These are phyloP conservation scores for Eurytoma californica DNA, from an alignment of 2,888 invertebrate species.

Conservation along the genomic window DNA sequence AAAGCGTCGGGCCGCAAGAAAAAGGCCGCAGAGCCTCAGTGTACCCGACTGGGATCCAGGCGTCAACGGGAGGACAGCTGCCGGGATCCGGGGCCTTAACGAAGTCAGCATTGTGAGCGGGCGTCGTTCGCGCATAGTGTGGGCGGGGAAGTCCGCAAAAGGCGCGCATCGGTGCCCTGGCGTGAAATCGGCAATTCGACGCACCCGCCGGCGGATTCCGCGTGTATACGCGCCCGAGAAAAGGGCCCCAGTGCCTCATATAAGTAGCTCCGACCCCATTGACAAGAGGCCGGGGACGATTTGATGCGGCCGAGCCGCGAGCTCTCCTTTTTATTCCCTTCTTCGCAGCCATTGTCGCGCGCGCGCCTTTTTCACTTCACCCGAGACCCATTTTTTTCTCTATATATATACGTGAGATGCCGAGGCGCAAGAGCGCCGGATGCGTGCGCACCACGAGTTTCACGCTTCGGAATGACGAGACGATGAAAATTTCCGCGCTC, in stretches of 20 bases:
- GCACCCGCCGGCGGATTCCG: slow-evolving; percentile 64
- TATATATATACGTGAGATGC: not conserved
- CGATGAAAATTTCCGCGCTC: slow-evolving; percentile 43
- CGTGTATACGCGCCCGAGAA: not conserved
- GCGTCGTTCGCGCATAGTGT: slow-evolving; percentile 62
- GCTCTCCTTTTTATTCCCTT: slow-evolving; percentile 3
- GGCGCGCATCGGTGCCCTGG: slow-evolving; percentile 70
- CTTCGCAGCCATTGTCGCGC: slow-evolving; percentile 15
- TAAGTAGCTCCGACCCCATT: slow-evolving; percentile 57
- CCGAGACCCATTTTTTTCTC: no score
- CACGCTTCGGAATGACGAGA: slow-evolving; percentile 25
- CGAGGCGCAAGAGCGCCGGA: not conserved
- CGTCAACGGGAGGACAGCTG: slow-evolving; percentile 57
- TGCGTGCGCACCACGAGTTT: slow-evolving; percentile 24
- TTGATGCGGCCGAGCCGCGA: slow-evolving; percentile 65
- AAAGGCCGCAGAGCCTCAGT: not conserved
- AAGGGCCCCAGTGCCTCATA: slow-evolving; percentile 13
- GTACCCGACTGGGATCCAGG: not conserved
- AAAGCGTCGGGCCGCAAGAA: slow-evolving; percentile 12
- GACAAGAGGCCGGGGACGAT: slow-evolving; percentile 60
- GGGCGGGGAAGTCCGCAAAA: slow-evolving; percentile 73
- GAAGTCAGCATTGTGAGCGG: slow-evolving; percentile 71
- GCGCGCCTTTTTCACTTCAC: not conserved
- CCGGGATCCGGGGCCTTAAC: slow-evolving; percentile 66
- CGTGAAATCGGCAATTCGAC: slow-evolving; percentile 74